phyloP scores from a whole-genome alignment of 2,113 vertebrate species.

The Oryzias javanicus region DNA sequence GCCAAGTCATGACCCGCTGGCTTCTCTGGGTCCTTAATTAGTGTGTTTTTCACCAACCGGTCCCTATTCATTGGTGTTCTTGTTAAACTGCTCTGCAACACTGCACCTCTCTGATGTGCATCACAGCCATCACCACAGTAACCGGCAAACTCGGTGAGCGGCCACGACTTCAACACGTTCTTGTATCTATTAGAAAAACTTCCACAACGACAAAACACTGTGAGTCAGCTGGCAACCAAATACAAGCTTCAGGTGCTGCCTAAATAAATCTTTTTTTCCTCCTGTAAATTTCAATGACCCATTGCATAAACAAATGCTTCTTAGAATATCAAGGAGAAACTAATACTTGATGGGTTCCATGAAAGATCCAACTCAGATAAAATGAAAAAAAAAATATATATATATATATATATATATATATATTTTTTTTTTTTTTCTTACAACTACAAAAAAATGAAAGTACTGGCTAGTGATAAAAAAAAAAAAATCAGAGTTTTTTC shows the following conservation, averaged over 20 bases:
- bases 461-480: constrained; percentile 8
- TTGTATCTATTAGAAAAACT: neutral
- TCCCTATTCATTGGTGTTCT: constrained; percentile 12
- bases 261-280: constrained; percentile 14
- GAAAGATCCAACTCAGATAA: too few relatives aligned
- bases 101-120: constrained; percentile 30
- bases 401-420: too few relatives aligned
- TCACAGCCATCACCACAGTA: constrained; percentile 39
- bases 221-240: constrained; percentile 5
- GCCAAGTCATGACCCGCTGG: constrained; percentile 47
- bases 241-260: constrained; percentile 13
- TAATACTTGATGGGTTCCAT: constrained; percentile 4
- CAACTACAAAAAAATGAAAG: constrained; percentile 19
- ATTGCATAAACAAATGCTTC: neutral
- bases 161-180: constrained; percentile 1
- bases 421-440: too few relatives aligned
- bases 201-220: neutral
- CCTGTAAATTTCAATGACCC: neutral
- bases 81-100: constrained; percentile 26
- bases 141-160: constrained; percentile 29
- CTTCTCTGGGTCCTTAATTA: constrained; percentile 48
- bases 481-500: constrained; percentile 8
- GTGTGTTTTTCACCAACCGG: constrained; percentile 38
- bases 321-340: constrained; percentile 6
- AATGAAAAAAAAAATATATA: too few relatives aligned